Base-by-base conservation (phyloP, 53 echinoderm and acorn worm species). In the Actinopyga echinites region DNA sequence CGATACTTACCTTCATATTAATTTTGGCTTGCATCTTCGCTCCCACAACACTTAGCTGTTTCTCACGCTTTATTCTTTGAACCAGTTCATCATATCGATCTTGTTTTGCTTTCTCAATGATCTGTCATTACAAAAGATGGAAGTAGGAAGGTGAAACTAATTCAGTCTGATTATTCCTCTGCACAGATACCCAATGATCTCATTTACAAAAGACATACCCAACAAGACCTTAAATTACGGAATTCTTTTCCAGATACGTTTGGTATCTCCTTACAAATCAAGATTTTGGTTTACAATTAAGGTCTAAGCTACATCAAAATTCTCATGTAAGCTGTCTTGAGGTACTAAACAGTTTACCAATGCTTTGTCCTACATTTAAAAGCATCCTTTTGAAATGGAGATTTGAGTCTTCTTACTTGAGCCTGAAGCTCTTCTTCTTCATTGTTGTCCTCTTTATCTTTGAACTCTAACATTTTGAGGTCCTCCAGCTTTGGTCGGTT, bases 21-120 rank as follows among this genome's bases (percentile, higher is more conserved):
- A 66, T 80, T 55, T 94, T 94, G 23, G 92, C 64, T 31, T 91
- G 85, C 96, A 96, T 96, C 71, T 96, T 96, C 42, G 92, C 83
- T 45, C 88, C 93, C 11, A 96, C 87, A 20, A 96, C 82, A 9
- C 73, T 88, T 38, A 96, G 84, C 65, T 96, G 87, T 69, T 82
- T 90, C 56, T 92, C 92, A 64, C 96, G 64, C 31, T 94, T 81
- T 6, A 86, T 92, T 64, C 96, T 87, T 55, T 89, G 85, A 24
- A 86, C 82, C 40, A 94, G 57, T 60, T 96, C 91, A 21, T 69
- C 75, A 83, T 96, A 96, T 21, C 86, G 90, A 43, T 92, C 94
- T 21, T 44, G 83, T 56, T 90, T 93, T 64, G 93, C 88, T 30
- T 65, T 65, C 23, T 59, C 90, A 17, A 95, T 45, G 2, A 56